Evolutionary conservation across 23 tunicate genomes (phyloP), one percentile per base, ranked within the genome.

Genomic region (Aplidium turbinatum): DNA sequence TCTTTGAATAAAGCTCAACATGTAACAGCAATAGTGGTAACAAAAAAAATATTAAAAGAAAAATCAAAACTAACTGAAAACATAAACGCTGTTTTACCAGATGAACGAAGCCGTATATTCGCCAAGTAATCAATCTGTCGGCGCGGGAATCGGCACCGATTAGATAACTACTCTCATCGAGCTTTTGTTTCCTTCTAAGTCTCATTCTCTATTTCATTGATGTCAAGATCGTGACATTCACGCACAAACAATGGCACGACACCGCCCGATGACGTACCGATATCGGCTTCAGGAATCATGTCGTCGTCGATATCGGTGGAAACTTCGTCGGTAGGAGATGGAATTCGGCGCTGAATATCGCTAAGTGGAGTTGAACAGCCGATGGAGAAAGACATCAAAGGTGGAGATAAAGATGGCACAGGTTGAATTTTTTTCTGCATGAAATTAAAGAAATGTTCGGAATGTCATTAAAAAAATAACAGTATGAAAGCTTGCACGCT

Each of bases 151-250:
- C n/a, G n/a, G n/a, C n/a, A n/a, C n/a, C n/a, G n/a, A n/a, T n/a
- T n/a, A n/a, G n/a, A n/a, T n/a, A n/a, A n/a, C n/a, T n/a, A n/a
- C n/a, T n/a, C n/a, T n/a, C n/a, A n/a, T n/a, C n/a, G n/a, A 5
- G 16, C 31, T 7, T 57, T 29, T 35, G 31, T 29, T 2, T 63
- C 70, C 1, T 33, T 46, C 18, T 69, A 65, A 18, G 39, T 28
- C 45, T 82, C 89, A 27, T 83, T 83, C 53, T 83, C 89, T 25
- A 83, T 83, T 38, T 74, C 81, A 24, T 83, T 69, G 32, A 83
- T 76, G 39, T 83, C 55, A 67, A 83, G 65, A 33, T 83, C 89
- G 28, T 40, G 33, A 38, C 89, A 83, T 1, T 83, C 89, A 26
- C 55, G 76, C 32, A 60, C 67, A 40, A 83, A 75, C 40, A 38